A percentile compares a stretch with the other conserved stretches of the same genome.
These are phyloP conservation scores for Papilio xuthus DNA, from an alignment of 1,140 invertebrate species.

Conservation along the genomic window DNA sequence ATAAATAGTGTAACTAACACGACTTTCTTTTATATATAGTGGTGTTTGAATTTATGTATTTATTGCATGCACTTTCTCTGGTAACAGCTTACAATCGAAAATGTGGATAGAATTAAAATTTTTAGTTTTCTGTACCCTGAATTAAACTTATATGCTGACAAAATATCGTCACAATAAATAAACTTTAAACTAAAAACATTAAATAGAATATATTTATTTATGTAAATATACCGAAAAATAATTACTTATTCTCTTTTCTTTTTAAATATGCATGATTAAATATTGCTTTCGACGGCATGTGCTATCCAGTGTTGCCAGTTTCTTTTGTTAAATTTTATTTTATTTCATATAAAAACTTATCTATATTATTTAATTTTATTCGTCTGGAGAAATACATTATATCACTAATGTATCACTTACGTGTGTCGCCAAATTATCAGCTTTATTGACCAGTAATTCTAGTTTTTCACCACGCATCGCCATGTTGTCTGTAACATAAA, in stretches of 20 bases:
- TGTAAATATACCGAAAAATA: too few species aligned
- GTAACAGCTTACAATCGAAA: not conserved
- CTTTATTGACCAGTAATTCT: constrained; percentile 94
- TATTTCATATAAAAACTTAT: not conserved
- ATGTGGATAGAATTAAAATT: too few species aligned
- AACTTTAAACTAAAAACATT: too few species aligned
- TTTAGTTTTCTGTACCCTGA: too few species aligned
- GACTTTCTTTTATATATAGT: not conserved
- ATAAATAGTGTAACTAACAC: too few species aligned
- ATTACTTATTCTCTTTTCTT: too few species aligned
- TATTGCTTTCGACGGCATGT: not conserved
- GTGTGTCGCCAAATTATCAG: constrained; percentile 92
- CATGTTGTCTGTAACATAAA: constrained; percentile 87
- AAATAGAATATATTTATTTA: too few species aligned
- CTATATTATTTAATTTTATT: not conserved
- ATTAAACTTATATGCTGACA: too few species aligned
- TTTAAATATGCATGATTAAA: not conserved
- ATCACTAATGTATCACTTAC: constrained; percentile 84
- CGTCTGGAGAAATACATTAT: not conserved
- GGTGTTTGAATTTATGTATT: not conserved
- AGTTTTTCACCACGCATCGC: constrained; percentile 93
- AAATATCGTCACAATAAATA: too few species aligned
- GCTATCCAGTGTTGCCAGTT: not conserved
- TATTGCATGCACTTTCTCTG: not conserved
- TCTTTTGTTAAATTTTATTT: not conserved